Conservation (phyloP, 2,888 invertebrate genomes). For the Tachystola acroxantha region DNA sequence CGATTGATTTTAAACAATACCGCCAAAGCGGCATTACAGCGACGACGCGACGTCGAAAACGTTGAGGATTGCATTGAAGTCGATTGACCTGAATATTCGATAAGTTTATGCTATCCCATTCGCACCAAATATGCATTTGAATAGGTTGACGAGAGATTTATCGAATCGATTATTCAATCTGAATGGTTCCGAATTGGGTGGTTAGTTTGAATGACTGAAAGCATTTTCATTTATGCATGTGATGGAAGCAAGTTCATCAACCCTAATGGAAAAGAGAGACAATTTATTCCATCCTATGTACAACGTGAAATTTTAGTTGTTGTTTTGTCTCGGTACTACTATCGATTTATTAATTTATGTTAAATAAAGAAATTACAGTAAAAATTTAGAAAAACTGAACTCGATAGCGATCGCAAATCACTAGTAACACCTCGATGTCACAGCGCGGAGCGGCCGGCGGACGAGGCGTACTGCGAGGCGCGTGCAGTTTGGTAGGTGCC, state of each 20-base stretch:
- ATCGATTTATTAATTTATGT: too few relatives aligned
- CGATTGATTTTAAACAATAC: not conserved
- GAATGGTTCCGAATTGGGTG: slow-evolving; percentile 8
- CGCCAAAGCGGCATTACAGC: not conserved
- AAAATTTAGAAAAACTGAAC: too few relatives aligned
- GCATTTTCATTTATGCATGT: slow-evolving; percentile 16
- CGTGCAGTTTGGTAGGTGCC: too few relatives aligned
- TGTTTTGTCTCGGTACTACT: too few relatives aligned
- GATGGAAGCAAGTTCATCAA: slow-evolving; percentile 1
- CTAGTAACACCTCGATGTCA: too few relatives aligned
- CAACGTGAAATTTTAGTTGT: too few relatives aligned
- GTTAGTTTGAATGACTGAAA: slow-evolving; percentile 14
- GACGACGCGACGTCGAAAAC: not conserved
- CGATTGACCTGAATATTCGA: slow-evolving; percentile 11
- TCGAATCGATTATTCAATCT: slow-evolving; percentile 13
- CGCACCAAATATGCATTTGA: slow-evolving; percentile 10
- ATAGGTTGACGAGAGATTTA: slow-evolving; percentile 13
- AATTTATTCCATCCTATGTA: not conserved
- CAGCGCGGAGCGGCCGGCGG: too few relatives aligned
- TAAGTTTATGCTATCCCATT: slow-evolving; percentile 11
- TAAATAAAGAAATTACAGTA: too few relatives aligned
- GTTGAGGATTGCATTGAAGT: slow-evolving; percentile 4
- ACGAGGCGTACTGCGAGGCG: too few relatives aligned
- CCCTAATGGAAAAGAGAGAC: not conserved
- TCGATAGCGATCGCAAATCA: too few relatives aligned